Evolutionary conservation across 2,113 vertebrate species (phyloP).

Genomic region (Orientallactaga bullata): DNA sequence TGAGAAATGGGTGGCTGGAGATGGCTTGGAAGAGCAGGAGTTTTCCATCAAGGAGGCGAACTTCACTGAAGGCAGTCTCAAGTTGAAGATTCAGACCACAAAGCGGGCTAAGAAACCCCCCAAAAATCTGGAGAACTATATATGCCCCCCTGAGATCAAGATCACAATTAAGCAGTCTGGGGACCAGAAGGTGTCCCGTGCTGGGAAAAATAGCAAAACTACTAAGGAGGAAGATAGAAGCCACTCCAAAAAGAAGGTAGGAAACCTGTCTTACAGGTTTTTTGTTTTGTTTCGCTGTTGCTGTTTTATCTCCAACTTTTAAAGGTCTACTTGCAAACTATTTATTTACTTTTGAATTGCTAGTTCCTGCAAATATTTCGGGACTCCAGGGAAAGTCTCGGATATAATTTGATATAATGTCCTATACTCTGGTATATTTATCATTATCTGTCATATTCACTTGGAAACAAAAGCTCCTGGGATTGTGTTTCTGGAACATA

Average conservation of each 20-base stretch:
- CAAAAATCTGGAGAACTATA: conserved; percentile 99
- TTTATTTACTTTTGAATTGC: conserved; percentile 11
- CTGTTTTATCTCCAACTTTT: neutral
- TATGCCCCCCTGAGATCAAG: conserved; percentile 98
- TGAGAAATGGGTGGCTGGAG: conserved; percentile 93
- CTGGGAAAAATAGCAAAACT: conserved; percentile 90
- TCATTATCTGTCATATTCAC: conserved; percentile 4
- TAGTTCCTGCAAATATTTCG: neutral
- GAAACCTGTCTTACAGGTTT: conserved; percentile 26
- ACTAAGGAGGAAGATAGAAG: conserved; percentile 94
- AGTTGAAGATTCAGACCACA: conserved; percentile 99
- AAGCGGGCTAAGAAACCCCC: conserved; percentile 99
- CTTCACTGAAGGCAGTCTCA: conserved; percentile 98
- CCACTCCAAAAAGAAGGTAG: conserved; percentile 96
- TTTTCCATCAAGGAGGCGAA: conserved; percentile 99
- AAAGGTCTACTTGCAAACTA: neutral
- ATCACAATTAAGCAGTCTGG: conserved; percentile 97
- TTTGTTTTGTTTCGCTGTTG: neutral
- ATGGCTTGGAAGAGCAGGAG: conserved; percentile 96
- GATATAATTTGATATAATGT: neutral
- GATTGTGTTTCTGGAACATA: neutral
- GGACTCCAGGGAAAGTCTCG: neutral
- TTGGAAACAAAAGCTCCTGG: neutral
- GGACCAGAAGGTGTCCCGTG: conserved; percentile 91
- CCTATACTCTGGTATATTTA: neutral